Evolutionary conservation across 1,140 invertebrate genomes (phyloP), one percentile per base, ranked within the genome.

Genomic region (Panagrolaimus sp.): DNA sequence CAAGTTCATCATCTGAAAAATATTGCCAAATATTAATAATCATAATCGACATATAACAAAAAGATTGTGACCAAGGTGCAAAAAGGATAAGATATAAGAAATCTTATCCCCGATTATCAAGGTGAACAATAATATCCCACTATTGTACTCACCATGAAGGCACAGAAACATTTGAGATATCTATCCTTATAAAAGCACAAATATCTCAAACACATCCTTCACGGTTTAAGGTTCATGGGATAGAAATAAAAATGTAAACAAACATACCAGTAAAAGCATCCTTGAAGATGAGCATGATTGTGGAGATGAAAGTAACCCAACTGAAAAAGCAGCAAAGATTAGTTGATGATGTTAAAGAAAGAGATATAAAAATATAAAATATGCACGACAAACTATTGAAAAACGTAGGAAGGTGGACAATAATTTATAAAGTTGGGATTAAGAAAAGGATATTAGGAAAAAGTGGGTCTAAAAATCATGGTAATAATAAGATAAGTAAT

Each of bases 201-300:
- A 27, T 25, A 27, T 27, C n/a, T 25, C 20, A 51, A 67, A 11
- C 14, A 9, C 65, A 69, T 51, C n/a, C n/a, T 64, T 42, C 14
- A 38, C 38, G 77, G 57, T 70, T 80, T 73, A 78, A 81, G 75
- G 75, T 63, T 25, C 63, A 67, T 73, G 74, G 44, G 48, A 65
- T 44, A 69, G 25, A 73, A n/a, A 51, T 44, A 46, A 63, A 65
- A 71, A 48, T 57, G 31, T 38, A 38, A 38, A 78, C n/a, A 38
- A 38, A 78, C 83, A 88, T 88, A 93, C 91, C 91, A 71, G 90
- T 91, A 84, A 94, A 89, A 86, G 92, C 88, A 87, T 94, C 92
- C 86, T 93, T 94, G 87, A 89, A 94, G 85, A 95, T 91, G 84
- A 87, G 92, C 92, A 95, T 94, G 51, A 27, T 57, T 8, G 8